A percentile compares a stretch with the other conserved stretches of the same genome.
These are phyloP conservation scores for Drosophila pseudoobscura DNA, from an alignment of 1,140 invertebrate species.

Conservation along the genomic window DNA sequence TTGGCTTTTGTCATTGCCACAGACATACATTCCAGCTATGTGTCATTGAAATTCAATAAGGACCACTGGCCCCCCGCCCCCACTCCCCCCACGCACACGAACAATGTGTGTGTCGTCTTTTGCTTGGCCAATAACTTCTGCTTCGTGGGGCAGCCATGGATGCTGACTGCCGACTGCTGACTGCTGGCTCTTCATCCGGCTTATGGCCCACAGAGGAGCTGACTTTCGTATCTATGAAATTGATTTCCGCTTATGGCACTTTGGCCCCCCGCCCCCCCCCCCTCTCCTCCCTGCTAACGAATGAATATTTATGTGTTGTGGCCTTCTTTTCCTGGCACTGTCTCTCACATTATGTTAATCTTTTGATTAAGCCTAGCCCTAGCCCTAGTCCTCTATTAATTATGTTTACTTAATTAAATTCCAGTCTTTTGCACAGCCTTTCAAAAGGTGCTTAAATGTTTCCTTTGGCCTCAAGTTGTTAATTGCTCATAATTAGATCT, in stretches of 20 bases:
- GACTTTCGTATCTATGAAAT: slow-evolving; percentile 75
- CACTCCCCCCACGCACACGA: too few species aligned
- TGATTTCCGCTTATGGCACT: slow-evolving; percentile 81
- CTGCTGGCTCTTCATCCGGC: slow-evolving; percentile 37
- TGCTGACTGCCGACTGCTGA: too few species aligned
- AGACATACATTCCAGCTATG: slow-evolving; percentile 42
- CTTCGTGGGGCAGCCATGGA: slow-evolving; percentile 21
- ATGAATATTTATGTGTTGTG: slow-evolving; percentile 59
- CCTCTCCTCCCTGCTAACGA: slow-evolving; percentile 68
- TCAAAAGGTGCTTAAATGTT: slow-evolving; percentile 41
- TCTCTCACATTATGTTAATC: slow-evolving; percentile 65
- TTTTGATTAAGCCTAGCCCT: slow-evolving; percentile 55
- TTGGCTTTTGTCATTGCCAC: slow-evolving; percentile 66
- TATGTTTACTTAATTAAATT: slow-evolving; percentile 58
- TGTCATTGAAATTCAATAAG: slow-evolving; percentile 81
- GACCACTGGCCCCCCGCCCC: slow-evolving; percentile 8
- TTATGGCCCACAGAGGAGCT: slow-evolving; percentile 3
- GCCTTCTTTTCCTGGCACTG: slow-evolving; percentile 5
- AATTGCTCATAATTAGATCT: slow-evolving; percentile 75
- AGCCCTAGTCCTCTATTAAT: slow-evolving; percentile 50
- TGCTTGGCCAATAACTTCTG: slow-evolving; percentile 68
- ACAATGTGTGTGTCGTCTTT: slow-evolving; percentile 49
- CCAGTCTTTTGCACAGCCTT: slow-evolving; percentile 12
- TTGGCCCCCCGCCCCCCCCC: slow-evolving; percentile 46
- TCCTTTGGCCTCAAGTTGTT: slow-evolving; percentile 53